Conservation (phyloP, 2,113 vertebrate species). For the Bujurquina vittata region DNA sequence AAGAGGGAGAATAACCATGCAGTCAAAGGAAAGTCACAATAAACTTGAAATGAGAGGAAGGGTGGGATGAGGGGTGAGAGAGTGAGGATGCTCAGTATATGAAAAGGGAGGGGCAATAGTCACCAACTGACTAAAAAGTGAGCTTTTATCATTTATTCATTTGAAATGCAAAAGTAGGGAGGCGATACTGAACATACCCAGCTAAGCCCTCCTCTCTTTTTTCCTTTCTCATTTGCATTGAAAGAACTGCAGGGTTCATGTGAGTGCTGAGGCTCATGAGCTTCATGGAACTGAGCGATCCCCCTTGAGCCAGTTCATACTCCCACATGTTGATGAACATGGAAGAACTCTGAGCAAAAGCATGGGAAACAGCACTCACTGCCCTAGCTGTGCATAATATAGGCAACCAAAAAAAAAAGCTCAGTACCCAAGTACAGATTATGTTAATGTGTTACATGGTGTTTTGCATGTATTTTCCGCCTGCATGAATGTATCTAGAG, state of each 20-base stretch:
- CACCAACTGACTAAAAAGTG: constrained; percentile 68
- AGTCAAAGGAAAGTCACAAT: constrained; percentile 55
- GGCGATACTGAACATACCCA: constrained; percentile 63
- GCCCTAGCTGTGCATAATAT: constrained; percentile 17
- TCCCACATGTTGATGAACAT: constrained; percentile 66
- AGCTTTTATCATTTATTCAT: constrained; percentile 79
- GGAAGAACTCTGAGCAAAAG: constrained; percentile 44
- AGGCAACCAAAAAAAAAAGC: not conserved
- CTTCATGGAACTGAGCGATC: constrained; percentile 51
- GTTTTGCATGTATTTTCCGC: not conserved
- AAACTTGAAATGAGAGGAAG: constrained; percentile 47
- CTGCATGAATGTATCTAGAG: not conserved
- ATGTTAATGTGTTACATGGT: not conserved
- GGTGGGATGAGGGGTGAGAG: constrained; percentile 9
- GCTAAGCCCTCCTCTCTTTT: constrained; percentile 51
- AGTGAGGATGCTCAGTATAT: constrained; percentile 37
- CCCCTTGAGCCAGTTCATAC: constrained; percentile 64
- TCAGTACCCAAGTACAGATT: not conserved
- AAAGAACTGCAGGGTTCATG: constrained; percentile 66
- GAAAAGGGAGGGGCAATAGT: constrained; percentile 57
- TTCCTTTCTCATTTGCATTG: constrained; percentile 72
- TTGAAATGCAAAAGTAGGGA: constrained; percentile 76
- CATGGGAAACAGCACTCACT: constrained; percentile 32
- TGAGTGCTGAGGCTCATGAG: constrained; percentile 62
- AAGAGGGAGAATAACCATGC: constrained; percentile 25